Percentiles rank a stretch among this genome's conserved stretches.
Conservation (phyloP, 1,140 invertebrate species). For the Alviniconcha marisindica region DNA sequence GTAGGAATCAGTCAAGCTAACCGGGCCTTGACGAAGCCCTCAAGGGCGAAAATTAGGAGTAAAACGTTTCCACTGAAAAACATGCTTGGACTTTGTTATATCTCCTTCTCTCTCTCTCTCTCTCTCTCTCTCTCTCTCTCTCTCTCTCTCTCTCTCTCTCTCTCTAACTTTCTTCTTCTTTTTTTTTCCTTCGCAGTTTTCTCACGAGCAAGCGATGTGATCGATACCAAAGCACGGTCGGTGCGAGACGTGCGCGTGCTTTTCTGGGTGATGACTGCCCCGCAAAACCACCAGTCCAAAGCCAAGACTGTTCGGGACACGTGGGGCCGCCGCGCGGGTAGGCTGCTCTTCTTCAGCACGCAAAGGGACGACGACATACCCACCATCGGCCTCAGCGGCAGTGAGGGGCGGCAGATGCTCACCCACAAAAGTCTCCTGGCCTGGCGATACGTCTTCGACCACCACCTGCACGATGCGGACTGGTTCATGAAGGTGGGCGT, state of each 20-base stretch:
- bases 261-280: slow-evolving; percentile 97
- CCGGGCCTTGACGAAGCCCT: too few relatives aligned
- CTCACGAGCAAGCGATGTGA: slow-evolving; percentile 82
- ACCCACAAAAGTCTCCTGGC: slow-evolving; percentile 78
- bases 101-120: too few relatives aligned
- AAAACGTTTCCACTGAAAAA: too few relatives aligned
- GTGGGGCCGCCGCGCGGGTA: slow-evolving; percentile 96
- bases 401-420: slow-evolving; percentile 58
- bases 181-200: slow-evolving; percentile 77
- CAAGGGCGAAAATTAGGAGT: too few relatives aligned
- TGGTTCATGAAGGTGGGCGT: slow-evolving; percentile 72
- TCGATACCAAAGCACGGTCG: too few relatives aligned
- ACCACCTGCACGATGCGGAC: slow-evolving; percentile 70
- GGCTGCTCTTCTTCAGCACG: slow-evolving; percentile 66
- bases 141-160: too few relatives aligned
- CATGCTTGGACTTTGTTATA: too few relatives aligned
- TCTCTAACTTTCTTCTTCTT: too few relatives aligned
- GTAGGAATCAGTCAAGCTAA: too few relatives aligned
- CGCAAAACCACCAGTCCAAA: slow-evolving; percentile 91
- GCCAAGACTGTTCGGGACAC: slow-evolving; percentile 95
- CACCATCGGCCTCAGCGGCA: slow-evolving; percentile 59
- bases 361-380: slow-evolving; percentile 55
- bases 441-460: too few relatives aligned
- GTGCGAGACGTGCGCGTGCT: slow-evolving; percentile 83
- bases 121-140: too few relatives aligned